Conservation (phyloP, 2,888 invertebrate species). For the Horisme vitalbata region DNA sequence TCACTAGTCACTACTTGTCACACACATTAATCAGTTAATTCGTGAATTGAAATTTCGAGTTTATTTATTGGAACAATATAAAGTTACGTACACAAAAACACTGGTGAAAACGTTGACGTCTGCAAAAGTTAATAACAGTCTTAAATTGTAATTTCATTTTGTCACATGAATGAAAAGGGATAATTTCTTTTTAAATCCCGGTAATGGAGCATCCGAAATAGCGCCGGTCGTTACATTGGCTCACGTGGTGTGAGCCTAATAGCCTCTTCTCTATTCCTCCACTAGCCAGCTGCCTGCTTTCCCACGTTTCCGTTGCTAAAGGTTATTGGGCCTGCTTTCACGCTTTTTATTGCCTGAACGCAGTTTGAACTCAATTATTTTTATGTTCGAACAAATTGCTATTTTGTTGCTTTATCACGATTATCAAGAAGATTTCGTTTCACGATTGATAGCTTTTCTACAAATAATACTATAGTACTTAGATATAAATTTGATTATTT, state of each 20-base stretch:
- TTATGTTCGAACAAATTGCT: constrained; percentile 80
- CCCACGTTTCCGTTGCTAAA: constrained; percentile 74
- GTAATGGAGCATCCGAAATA: constrained; percentile 63
- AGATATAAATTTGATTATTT: background rate
- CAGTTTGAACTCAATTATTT: constrained; percentile 83
- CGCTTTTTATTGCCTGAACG: constrained; percentile 81
- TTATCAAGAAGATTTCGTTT: constrained; percentile 78
- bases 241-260: constrained; percentile 60
- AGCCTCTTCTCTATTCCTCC: constrained; percentile 61
- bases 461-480: constrained; percentile 38
- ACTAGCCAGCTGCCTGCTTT: constrained; percentile 71
- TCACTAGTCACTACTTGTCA: no score
- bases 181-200: constrained; percentile 48
- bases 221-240: constrained; percentile 63
- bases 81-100: no score
- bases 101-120: no score
- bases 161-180: constrained; percentile 22
- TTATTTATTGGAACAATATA: no score
- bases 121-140: no score
- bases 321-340: constrained; percentile 80
- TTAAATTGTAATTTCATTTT: constrained; percentile 23
- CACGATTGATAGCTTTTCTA: constrained; percentile 65
- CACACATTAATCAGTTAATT: no score
- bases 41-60: no score
- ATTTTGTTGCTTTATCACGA: constrained; percentile 81